Percentiles rank a stretch among this genome's conserved stretches.
Evolutionary conservation across 2,888 invertebrate species (phyloP).

Genomic region (Masnerella sp.): DNA sequence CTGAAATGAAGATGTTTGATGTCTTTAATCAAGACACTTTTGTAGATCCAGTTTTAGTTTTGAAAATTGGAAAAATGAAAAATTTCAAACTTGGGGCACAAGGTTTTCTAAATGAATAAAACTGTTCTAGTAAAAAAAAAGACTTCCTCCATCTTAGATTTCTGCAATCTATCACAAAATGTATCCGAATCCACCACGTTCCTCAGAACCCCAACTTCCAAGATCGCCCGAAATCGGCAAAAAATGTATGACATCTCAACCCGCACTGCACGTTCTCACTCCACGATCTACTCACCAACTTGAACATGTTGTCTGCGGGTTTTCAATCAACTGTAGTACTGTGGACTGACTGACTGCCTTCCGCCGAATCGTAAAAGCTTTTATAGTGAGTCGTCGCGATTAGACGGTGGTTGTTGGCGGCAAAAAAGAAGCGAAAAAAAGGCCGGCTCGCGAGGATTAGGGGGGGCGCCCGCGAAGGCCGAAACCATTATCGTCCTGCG

Average conservation of each 20-base stretch:
- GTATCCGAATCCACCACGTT: too few species aligned
- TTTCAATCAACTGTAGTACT: constrained; percentile 62
- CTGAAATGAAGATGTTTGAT: too few species aligned
- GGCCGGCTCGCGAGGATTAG: constrained; percentile 45
- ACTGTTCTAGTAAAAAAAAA: too few species aligned
- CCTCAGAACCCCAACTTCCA: too few species aligned
- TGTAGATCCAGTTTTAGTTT: too few species aligned
- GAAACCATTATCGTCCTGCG: constrained; percentile 66
- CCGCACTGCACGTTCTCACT: constrained; percentile 36
- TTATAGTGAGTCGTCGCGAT: constrained; percentile 66
- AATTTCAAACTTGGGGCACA: too few species aligned
- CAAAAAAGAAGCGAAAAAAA: constrained; percentile 41
- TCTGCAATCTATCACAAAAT: too few species aligned
- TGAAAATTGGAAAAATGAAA: too few species aligned
- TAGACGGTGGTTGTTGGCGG: constrained; percentile 55
- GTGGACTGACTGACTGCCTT: constrained; percentile 70
- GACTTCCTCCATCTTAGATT: too few species aligned
- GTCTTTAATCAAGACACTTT: too few species aligned
- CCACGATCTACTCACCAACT: constrained; percentile 79
- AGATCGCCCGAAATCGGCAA: background rate
- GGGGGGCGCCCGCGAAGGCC: constrained; percentile 66
- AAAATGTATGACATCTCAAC: constrained; percentile 17
- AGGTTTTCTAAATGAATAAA: too few species aligned
- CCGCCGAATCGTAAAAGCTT: constrained; percentile 58
- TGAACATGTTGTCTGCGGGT: constrained; percentile 80